Evolutionary conservation across 1,140 invertebrate genomes (phyloP), one percentile per base, ranked within the genome.

Genomic region (Drosophila rufa): DNA sequence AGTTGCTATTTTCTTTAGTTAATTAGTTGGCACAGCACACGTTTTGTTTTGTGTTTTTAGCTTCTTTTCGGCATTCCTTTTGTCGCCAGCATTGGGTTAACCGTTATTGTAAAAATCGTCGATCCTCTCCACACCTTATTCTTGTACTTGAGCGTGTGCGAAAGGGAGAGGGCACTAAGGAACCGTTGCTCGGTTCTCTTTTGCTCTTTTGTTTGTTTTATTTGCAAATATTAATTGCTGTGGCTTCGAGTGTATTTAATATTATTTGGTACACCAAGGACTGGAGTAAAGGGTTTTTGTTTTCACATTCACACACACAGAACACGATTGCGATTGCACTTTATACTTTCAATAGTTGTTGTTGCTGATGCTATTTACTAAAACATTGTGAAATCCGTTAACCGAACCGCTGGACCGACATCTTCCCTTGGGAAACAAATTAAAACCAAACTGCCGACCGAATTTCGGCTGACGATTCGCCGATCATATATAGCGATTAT

Each of bases 181-280:
- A 78, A 85, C 82, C 82, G 82, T 85, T 86, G 38, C 51, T 77
- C 46, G 45, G 33, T 2, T 22, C 25, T 40, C 58, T 58, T 58
- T 51, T 45, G 62, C 61, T 74, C 67, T 47, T 65, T 27, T 79
- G 64, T 74, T 60, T 79, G 56, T 73, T 83, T 83, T 69, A 12
- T 50, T 60, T 75, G 65, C 43, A 42, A 48, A 70, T 70, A 56
- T 27, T 61, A 66, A 57, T 53, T 77, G 50, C 58, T 48, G 48
- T 62, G 27, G 30, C 60, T 77, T 43, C 46, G 50, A 71, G 46
- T 42, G 19, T 61, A 42, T 58, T 75, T 45, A 25, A 40, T 15
- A 58, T 22, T 30, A 30, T 65, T 61, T 11, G 17, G 22, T 17
- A 2, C 3, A 36, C 33, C 33, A 36, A 36, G 33, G 33, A 36